Base-by-base conservation (phyloP, 2,888 invertebrate species). In the Pogonocherus hispidulus region DNA sequence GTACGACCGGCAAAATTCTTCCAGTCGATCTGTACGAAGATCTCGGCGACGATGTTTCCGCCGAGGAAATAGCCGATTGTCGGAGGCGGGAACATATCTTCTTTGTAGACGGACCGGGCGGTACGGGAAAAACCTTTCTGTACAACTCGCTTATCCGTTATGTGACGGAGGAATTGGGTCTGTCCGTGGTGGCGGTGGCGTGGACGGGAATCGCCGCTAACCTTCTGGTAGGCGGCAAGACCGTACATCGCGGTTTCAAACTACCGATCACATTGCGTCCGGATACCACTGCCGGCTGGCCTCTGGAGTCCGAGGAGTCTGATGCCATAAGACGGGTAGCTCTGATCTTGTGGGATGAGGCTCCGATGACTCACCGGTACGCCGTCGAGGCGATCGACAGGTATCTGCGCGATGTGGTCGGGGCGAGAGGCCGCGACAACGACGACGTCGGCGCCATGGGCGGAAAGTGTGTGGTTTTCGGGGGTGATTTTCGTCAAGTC, bases 101-200 rank as follows among this genome's bases (percentile, higher is more conserved):
- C 67, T 73, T 69, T 59, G 19, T 85, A 5, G 85, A 86, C 74
- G 85, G 83, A 11, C 83, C 85, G 1, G 85, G 84, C 3, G 86
- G 85, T 14, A 81, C 83, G 18, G 86, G 84, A 1, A 86, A 86
- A 76, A 86, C 85, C 1, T 85, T 76, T 66, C 64, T 85, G 0
- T 83, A 82, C 63, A 76, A 74, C 46, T 76, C 77, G 6, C 46
- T 81, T 3, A 49, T 51, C 59, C 66, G 20, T 49, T 66, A 52
- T 70, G 71, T 66, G 16, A 63, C 72, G 49, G 69, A 41, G 1
- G 22, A 18, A 1, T 32, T 60, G 1, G 11, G 52, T 8, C n/a
- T 20, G 20, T 27, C 9, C 6, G 47, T 51, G 3, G 47, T 71
- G 1, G 62, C 71, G 1, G 77, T 82, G 63, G 81, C 82, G 0